Evolutionary conservation across 2,888 invertebrate genomes (phyloP), one percentile per base, ranked within the genome.

Genomic region (Helobdella robusta): DNA sequence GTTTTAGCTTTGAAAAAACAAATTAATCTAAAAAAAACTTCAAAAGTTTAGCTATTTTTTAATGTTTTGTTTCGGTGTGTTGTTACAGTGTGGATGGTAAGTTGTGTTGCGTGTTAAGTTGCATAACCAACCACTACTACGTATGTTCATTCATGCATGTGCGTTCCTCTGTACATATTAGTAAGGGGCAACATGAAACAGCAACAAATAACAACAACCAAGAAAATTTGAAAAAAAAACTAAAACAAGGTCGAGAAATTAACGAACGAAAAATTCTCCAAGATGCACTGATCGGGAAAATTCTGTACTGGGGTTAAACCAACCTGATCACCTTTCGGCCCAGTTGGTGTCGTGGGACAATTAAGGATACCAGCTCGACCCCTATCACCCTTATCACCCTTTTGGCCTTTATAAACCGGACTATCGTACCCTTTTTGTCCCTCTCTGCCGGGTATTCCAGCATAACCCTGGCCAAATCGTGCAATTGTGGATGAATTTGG

Each of bases 341-440:
- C 50, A 18, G 18, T 32, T 15, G 54, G 54, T 11, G 30, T 30
- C 4, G 11, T 6, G 4, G 6, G 11, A 62, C 48, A 50, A 11
- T 30, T 34, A 28, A 4, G 8, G 6, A 15, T n/a, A 4, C 60
- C 60, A 6, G 60, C 28, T 20, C 3, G 1, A 32, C 62, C 62
- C 34, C 1, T 15, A 4, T 62, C 48, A 48, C 62, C 62, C 50
- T 23, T 28, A n/a, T 50, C 50, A 28, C 62, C 62, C 44, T 62
- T 50, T 3, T 1, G 20, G 28, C 60, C 60, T n/a, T 1, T 23
- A 20, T 11, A 60, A 36, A n/a, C 62, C n/a, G 15, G 15, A 34
- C 50, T 28, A 28, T 46, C 50, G 20, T 62, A n/a, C n/a, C n/a
- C n/a, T n/a, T n/a, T n/a, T n/a, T n/a, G n/a, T n/a, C n/a, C n/a